Evolutionary conservation across 2,113 vertebrate species (phyloP), one percentile per base, ranked within the genome.

Genomic region (Gambusia holbrooki): DNA sequence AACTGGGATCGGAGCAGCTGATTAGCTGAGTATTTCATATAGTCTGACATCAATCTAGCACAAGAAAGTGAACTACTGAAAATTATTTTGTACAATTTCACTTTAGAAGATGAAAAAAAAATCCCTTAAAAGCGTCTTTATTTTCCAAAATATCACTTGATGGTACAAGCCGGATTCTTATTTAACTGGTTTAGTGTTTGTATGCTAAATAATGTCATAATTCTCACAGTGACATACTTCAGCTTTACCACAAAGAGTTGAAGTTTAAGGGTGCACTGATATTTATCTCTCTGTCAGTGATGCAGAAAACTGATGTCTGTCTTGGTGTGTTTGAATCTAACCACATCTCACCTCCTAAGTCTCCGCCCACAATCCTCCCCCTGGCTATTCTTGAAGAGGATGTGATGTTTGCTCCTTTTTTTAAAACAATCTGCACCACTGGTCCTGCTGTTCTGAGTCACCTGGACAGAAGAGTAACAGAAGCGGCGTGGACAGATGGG

Each of bases 371-470:
- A 48, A 70, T 61, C 42, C 80, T 71, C 69, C 80, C 74, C 79
- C 80, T 80, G 68, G 42, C 61, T 75, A 63, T 74, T 69, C 66
- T 76, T 77, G 62, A 51, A 22, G 73, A 81, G 66, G 81, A 82
- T 70, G 72, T 84, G 72, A 84, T 80, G 79, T 81, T 84, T 87
- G 85, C 72, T 87, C 79, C 83, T 82, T 51, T 14, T 48, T 48
- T 83, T 45, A 73, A 71, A 69, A 80, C 69, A n/a, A 65, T 73
- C 22, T 27, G 3, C 13, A 12, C 64, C 2, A 8, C 68, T 14
- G 14, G 67, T 66, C 15, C 58, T 60, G 17, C 65, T 70, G 40
- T 73, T 30, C 74, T 63, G 29, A 33, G 62, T 61, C 79, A 87
- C 76, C 84, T 85, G 86, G 82, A 79, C 54, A 81, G 80, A 45